Evolutionary conservation across 1,140 invertebrate species (phyloP).

Genomic region (Rhyacophila brunnea): DNA sequence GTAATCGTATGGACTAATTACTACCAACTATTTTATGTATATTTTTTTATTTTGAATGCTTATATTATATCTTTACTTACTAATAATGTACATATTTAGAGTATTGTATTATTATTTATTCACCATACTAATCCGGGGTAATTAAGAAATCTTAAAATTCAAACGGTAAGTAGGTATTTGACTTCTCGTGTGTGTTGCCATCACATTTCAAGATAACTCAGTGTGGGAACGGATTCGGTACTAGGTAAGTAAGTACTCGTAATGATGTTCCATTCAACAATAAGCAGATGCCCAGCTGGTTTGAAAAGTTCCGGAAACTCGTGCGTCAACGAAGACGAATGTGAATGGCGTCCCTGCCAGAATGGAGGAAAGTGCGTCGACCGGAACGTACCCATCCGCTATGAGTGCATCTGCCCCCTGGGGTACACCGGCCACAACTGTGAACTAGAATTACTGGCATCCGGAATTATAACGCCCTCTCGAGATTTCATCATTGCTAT

Average conservation of each 20-base stretch:
- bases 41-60: no score
- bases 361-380: conserved; percentile 74
- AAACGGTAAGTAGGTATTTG: no score
- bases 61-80: no score
- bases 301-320: conserved; percentile 60
- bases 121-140: no score
- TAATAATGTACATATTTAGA: no score
- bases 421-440: conserved; percentile 78
- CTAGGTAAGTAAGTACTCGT: conserved; percentile 26
- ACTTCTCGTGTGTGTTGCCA: no score
- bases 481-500: conserved; percentile 82
- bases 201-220: conserved; percentile 24
- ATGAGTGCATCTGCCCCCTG: conserved; percentile 71
- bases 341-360: conserved; percentile 65
- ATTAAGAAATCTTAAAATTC: no score
- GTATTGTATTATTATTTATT: no score
- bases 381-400: conserved; percentile 66
- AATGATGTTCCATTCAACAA: conserved; percentile 16
- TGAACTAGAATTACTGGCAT: conserved; percentile 69
- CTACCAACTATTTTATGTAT: no score
- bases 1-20: no score
- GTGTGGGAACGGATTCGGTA: conserved; percentile 24
- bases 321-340: conserved; percentile 78
- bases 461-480: conserved; percentile 75
- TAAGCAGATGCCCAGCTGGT: conserved; percentile 71